Base-by-base conservation (phyloP, 2,888 invertebrate species). In the Neoaliturus tenellus region DNA sequence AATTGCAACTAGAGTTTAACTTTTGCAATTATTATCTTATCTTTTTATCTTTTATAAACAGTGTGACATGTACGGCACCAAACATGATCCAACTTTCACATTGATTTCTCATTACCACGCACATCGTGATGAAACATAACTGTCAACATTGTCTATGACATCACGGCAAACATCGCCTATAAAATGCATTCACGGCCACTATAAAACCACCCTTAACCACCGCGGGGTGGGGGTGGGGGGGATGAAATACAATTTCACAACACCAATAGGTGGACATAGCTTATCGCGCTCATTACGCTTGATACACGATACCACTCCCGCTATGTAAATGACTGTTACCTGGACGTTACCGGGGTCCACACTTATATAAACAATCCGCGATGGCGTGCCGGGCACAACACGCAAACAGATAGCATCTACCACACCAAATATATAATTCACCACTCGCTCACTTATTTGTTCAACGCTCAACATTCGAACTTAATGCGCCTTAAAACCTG, bases 281-380 rank as follows among this genome's bases (percentile, higher is more conserved):
- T 55, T 62, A 62, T 62, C 62, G 5, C n/a, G 1, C 28, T 62
- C 62, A 62, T 62, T 69, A 39, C 20, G 35, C n/a, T 20, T 69
- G 69, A 69, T 69, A 69, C 69, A 69, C 14, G 69, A 69, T 69
- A 69, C 39, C 35, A n/a, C 31, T 12, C 1, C 69, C 67, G 71
- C 41, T 23, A 23, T 71, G 71, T 71, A 71, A 71, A 71, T 39
- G 71, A 71, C 41, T 71, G 71, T 41, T 39, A 75, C 28, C 39
- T 58, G 69, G 28, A 69, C 33, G 31, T 69, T 71, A 75, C 28
- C 23, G 39, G 31, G 23, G 44, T 75, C 69, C 35, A 41, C 71
- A 71, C 44, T 75, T 75, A 75, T 25, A 75, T 75, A 75, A 75
- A 75, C 73, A 75, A 75, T 75, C 73, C 73, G 41, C 44, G 0